Evolutionary conservation across 2,113 vertebrate species (phyloP), one percentile per base, ranked within the genome.

Genomic region (Mirza zaza): DNA sequence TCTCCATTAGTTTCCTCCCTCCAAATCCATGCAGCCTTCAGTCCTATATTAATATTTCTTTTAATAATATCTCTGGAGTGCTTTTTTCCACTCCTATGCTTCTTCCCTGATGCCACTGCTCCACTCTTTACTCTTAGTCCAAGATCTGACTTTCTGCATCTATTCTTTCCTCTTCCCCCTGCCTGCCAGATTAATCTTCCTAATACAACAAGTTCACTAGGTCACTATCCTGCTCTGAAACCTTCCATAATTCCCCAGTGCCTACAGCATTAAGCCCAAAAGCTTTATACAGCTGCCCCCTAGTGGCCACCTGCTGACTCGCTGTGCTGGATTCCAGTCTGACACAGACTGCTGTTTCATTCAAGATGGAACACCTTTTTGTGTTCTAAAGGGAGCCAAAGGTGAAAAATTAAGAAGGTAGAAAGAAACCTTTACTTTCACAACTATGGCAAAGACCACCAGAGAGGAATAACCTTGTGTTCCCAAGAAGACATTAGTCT

Each of bases 201-300:
- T 36, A 79, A n/a, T 11, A 55, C 3, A 52, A 32, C 17, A 10
- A 45, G 70, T 87, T 71, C 18, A 27, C 27, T 32, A 7, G 63
- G 68, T 76, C 76, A 68, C 48, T 55, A 67, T 48, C 15, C 36
- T 80, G 11, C 27, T 91, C 92, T 77, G 27, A 95, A 87, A 80
- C 42, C 73, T 88, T 85, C 94, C 67, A 3, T 83, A 88, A 91
- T 92, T 92, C 95, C 87, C 77, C 48, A 92, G 70, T 36, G 48
- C 73, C 87, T n/a, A 10, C 29, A 86, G 67, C 67, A 77, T 70
- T 45, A 85, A 87, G 4, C 21, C 29, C 73, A 92, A 95, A 82
- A 93, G 83, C 42, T 96, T 90, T 94, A 75, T 82, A 42, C n/a
- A 97, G 90, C 83, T 96, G 96, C 91, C 92, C 94, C 85, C 95